A percentile compares a stretch with the other conserved stretches of the same genome.
Conservation (phyloP, 2,888 invertebrate genomes). For the Parnassius mnemosyne region DNA sequence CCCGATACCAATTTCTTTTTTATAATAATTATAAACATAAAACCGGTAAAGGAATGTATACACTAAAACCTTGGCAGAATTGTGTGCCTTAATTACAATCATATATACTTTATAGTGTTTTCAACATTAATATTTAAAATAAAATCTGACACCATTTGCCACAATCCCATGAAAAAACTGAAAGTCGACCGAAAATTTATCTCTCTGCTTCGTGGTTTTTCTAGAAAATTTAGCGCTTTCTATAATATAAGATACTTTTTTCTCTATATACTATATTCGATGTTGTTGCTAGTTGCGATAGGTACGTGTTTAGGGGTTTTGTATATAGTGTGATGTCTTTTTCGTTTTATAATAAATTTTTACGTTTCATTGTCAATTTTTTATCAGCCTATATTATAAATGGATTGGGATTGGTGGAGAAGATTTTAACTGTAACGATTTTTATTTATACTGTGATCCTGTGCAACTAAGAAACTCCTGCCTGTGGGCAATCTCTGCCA, state of each 20-base stretch:
- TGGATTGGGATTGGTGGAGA: background rate
- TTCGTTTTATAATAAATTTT: conserved; percentile 1
- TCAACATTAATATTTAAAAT: too few relatives aligned
- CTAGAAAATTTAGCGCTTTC: conserved; percentile 3
- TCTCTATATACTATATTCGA: conserved; percentile 24
- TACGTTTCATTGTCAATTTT: conserved; percentile 15
- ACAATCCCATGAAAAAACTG: conserved; percentile 4
- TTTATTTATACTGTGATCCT: too few relatives aligned
- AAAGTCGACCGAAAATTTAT: background rate
- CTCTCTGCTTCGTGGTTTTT: conserved; percentile 13
- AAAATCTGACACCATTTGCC: too few relatives aligned
- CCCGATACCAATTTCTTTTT: too few relatives aligned
- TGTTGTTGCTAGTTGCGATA: conserved; percentile 23
- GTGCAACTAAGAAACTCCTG: too few relatives aligned
- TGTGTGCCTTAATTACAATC: too few relatives aligned
- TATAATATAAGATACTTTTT: conserved; percentile 9
- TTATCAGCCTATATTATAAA: background rate
- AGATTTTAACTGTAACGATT: too few relatives aligned
- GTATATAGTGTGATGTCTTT: conserved; percentile 19
- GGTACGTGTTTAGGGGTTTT: conserved; percentile 13
- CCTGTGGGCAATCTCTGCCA: too few relatives aligned
- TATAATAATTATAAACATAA: too few relatives aligned
- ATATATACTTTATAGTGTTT: too few relatives aligned
- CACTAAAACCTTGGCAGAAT: too few relatives aligned
- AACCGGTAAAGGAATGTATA: too few relatives aligned